Base-by-base conservation (phyloP, 2,113 vertebrate genomes). In the Turnix velox region DNA sequence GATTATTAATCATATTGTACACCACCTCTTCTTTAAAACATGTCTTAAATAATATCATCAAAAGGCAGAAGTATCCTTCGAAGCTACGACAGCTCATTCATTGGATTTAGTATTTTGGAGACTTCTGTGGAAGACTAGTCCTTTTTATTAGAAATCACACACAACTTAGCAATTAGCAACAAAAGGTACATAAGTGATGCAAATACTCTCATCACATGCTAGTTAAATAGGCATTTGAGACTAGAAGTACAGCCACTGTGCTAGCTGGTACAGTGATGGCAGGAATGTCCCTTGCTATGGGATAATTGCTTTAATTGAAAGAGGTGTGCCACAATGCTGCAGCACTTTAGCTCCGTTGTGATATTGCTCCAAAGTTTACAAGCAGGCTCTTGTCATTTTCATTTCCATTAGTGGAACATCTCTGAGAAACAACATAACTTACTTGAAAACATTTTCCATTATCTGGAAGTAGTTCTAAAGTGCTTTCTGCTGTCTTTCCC, bases 371-470 rank as follows among this genome's bases (percentile, higher is more conserved):
- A 1, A 91, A 84, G 69, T 95, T 94, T 85, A 66, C 49, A 87
- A 73, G 58, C 33, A 84, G 54, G 49, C 77, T 89, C 88, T 93
- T 91, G 61, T 76, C 68, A 73, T 94, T 93, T 96, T 92, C 27
- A 76, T 87, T 93, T 92, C 71, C 87, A 92, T 94, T 96, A 89
- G 74, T 73, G 74, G 20, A 93, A 83, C 2, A 2, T 87, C 84
- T 94, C 66, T 79, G 46, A 93, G 78, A 94, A 85, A 58, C 78
- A 73, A 62, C 45, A 89, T 73, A 42, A 87, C 85, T 94, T 35
- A 17, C 45, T 94, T 94, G 69, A 87, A 96, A 95, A 92, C 7
- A 37, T 76, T 89, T 93, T 83, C 88, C 74, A 89, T 96, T 96
- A 93, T 91, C 81, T 91, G 39, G 65, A 93, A 93, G 69, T 79